Base-by-base conservation (phyloP, 1,140 invertebrate species). In the Lanistes nyassanus region DNA sequence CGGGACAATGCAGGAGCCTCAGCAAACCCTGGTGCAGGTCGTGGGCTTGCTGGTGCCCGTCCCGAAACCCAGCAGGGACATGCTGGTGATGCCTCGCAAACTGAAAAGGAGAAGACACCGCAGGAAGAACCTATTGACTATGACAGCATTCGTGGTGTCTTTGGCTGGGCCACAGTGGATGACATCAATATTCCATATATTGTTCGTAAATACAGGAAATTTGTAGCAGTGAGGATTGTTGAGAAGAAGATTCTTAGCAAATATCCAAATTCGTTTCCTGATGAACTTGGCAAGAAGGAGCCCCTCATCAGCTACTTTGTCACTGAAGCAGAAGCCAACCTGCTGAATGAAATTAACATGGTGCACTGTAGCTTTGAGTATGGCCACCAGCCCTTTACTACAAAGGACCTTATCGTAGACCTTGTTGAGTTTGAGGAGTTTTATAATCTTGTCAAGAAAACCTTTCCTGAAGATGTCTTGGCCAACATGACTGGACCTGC, bases 331-430 rank as follows among this genome's bases (percentile, higher is more conserved):
- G 97, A 98, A 90, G 94, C 95, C 64, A 93, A 94, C 77, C 90
- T 98, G 23, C 92, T 98, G 36, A 97, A 96, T 86, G 96, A 98
- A 88, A 97, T 98, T 77, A 99, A 98, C 90, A 90, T 92, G 42
- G 94, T 94, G 88, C 97, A 98, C 85, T 97, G 96, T 91, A 96
- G 97, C 82, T 93, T 91, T 79, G 93, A 96, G 81, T 98, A 95
- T 89, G 96, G 96, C 0, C 92, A 94, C 60, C 95, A 97, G 77
- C 91, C 93, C n/a, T 98, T 98, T 87, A 95, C 94, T 0, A 92
- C 92, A 56, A 95, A 96, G 85, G 97, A 99, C 90, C 90, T 97
- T 39, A 95, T 98, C 21, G 96, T 98, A 29, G 91, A 94, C 29
- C 87, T 98, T 21, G 91, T 92, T 34, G 97, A 99, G 89, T 95